Conservation (phyloP, 2,888 invertebrate genomes). For the Camponotus fellah region DNA sequence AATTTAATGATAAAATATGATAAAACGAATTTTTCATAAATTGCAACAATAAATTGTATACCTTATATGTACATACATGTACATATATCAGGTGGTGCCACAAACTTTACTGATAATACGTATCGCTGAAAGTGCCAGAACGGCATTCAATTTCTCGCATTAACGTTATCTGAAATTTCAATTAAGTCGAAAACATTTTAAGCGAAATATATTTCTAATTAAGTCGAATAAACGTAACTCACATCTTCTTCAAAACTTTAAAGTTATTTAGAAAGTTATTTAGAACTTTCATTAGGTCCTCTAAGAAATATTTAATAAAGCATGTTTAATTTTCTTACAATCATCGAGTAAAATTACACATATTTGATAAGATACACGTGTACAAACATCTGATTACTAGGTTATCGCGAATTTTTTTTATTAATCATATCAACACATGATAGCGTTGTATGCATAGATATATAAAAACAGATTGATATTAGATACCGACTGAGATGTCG, state of each 20-base stretch:
- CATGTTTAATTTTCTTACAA: not conserved
- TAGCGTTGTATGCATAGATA: not conserved
- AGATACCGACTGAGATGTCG: too few relatives aligned
- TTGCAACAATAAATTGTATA: not conserved
- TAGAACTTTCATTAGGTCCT: constrained; percentile 12
- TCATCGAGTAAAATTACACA: not conserved
- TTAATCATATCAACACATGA: not conserved
- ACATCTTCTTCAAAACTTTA: too few relatives aligned
- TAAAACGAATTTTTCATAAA: not conserved
- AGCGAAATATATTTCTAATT: not conserved
- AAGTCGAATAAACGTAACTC: too few relatives aligned
- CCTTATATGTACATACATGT: not conserved
- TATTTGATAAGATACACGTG: not conserved
- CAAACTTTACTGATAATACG: constrained; percentile 57
- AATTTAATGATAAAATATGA: not conserved
- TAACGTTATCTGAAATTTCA: not conserved
- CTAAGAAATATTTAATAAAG: constrained; percentile 6
- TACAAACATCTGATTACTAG: not conserved
- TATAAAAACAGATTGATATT: not conserved
- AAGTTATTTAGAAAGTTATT: too few relatives aligned
- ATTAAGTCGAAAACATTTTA: not conserved
- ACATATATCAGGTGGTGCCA: constrained; percentile 41
- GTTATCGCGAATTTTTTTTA: not conserved
- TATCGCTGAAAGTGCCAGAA: constrained; percentile 26
- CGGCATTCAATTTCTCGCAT: not conserved